Percentiles rank a stretch among this genome's conserved stretches.
Evolutionary conservation across 1,140 invertebrate genomes (phyloP).

Genomic region (Pygmarrhopalites habei): DNA sequence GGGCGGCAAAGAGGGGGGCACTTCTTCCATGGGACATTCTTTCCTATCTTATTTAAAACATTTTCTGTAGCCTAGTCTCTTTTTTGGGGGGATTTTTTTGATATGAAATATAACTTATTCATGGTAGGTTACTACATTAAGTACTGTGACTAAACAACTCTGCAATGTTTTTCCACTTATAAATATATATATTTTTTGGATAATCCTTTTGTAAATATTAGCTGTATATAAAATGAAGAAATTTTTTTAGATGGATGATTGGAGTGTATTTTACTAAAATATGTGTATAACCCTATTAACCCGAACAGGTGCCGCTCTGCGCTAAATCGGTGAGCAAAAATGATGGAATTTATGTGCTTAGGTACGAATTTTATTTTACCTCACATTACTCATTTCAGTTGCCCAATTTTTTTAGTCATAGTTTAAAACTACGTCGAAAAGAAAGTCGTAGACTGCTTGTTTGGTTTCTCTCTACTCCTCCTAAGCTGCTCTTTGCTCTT

Average conservation of each 20-base stretch:
- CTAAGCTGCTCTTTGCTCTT: too few species aligned
- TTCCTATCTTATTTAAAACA: too few species aligned
- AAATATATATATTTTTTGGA: too few species aligned
- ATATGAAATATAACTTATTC: too few species aligned
- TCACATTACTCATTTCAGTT: slow-evolving; percentile 33
- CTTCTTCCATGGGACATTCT: too few species aligned
- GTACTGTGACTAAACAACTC: too few species aligned
- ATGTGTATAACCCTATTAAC: slow-evolving; percentile 55
- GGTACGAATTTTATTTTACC: slow-evolving; percentile 53
- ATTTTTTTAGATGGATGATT: not conserved
- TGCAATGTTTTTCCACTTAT: too few species aligned
- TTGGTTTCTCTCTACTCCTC: not conserved
- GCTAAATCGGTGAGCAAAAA: slow-evolving; percentile 77
- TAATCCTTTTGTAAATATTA: not conserved
- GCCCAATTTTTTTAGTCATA: slow-evolving; percentile 4
- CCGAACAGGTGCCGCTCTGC: slow-evolving; percentile 73
- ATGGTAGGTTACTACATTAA: too few species aligned
- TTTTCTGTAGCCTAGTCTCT: too few species aligned
- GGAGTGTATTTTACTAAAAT: slow-evolving; percentile 14
- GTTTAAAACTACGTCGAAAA: not conserved
- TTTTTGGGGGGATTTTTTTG: too few species aligned
- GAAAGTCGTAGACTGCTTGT: not conserved
- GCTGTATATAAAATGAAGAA: not conserved
- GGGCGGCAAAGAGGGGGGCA: too few species aligned
- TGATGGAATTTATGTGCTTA: slow-evolving; percentile 84